Evolutionary conservation across 2,797 vertebrate species (phyloP).

Genomic region (Nannoperca australis): DNA sequence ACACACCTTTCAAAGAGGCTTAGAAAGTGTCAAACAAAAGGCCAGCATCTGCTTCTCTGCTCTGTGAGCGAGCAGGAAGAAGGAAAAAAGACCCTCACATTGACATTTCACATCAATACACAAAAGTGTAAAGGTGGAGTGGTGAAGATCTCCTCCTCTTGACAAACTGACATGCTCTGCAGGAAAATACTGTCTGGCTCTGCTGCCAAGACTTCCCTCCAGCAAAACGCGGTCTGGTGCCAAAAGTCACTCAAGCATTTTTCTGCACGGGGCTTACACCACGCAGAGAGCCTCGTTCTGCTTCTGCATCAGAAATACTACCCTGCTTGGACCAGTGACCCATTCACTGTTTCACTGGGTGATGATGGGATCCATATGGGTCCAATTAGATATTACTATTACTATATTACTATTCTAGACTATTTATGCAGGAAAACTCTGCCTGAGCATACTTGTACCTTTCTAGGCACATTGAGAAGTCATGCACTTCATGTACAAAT

Average conservation of each 20-base stretch:
- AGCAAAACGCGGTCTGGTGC: slow-evolving; percentile 59
- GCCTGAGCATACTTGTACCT: slow-evolving; percentile 34
- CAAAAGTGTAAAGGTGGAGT: slow-evolving; percentile 48
- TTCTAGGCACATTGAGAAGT: slow-evolving; percentile 34
- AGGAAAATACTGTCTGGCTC: slow-evolving; percentile 62
- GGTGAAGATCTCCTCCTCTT: slow-evolving; percentile 61
- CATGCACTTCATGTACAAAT: slow-evolving; percentile 24
- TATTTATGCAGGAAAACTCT: slow-evolving; percentile 40
- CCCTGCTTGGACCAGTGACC: slow-evolving; percentile 60
- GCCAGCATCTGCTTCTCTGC: slow-evolving; percentile 35
- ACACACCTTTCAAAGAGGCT: slow-evolving; percentile 31
- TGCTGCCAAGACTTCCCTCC: slow-evolving; percentile 64
- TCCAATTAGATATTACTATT: slow-evolving; percentile 45
- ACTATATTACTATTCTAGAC: slow-evolving; percentile 21
- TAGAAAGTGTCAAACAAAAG: slow-evolving; percentile 53
- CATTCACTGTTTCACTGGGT: slow-evolving; percentile 60
- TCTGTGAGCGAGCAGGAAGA: slow-evolving; percentile 12
- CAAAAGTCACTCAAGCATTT: slow-evolving; percentile 73
- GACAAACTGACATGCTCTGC: slow-evolving; percentile 68
- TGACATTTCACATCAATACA: slow-evolving; percentile 54
- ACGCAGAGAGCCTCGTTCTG: slow-evolving; percentile 30
- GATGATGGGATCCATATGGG: slow-evolving; percentile 68
- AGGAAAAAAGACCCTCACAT: slow-evolving; percentile 11
- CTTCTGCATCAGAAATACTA: slow-evolving; percentile 53
- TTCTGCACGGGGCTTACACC: slow-evolving; percentile 45